Evolutionary conservation across 2,888 invertebrate genomes (phyloP).

Genomic region (Archaeoteleia sp.): DNA sequence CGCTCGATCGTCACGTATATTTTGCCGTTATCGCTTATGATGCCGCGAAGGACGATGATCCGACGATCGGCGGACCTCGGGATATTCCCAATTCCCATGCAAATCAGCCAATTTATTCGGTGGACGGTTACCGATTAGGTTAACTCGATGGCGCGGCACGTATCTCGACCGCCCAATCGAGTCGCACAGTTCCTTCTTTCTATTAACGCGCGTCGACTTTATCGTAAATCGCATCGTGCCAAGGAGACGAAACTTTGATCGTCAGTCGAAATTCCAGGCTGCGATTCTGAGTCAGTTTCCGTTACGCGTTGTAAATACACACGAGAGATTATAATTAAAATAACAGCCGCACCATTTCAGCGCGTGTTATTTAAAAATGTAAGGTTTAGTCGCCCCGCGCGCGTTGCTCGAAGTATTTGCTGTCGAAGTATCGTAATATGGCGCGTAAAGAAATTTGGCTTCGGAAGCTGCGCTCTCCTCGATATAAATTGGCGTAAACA

Average conservation of each 20-base stretch:
- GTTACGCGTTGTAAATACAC: too few species aligned
- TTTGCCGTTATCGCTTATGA: conserved; percentile 33
- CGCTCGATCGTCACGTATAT: conserved; percentile 18
- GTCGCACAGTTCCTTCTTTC: conserved; percentile 43
- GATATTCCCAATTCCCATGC: conserved; percentile 70
- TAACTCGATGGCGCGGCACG: conserved; percentile 60
- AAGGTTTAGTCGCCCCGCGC: too few species aligned
- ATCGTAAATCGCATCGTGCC: conserved; percentile 38
- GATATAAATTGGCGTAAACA: conserved; percentile 43
- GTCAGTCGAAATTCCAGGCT: conserved; percentile 21
- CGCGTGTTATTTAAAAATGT: too few species aligned
- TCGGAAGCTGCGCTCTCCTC: conserved; percentile 28
- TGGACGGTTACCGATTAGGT: conserved; percentile 67
- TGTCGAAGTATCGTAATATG: conserved; percentile 24
- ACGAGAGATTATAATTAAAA: too few species aligned
- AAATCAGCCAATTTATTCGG: conserved; percentile 73
- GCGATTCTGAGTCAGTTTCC: conserved; percentile 38
- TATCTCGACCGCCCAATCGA: conserved; percentile 19
- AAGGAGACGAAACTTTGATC: conserved; percentile 30
- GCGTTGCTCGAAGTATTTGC: too few species aligned
- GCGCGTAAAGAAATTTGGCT: conserved; percentile 46
- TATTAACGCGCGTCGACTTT: conserved; percentile 47
- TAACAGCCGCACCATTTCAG: too few species aligned
- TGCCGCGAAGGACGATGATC: conserved; percentile 24
- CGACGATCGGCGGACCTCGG: conserved; percentile 38